These are phyloP conservation scores for Cremastobaeus sp. DNA, from an alignment of 2,888 invertebrate genomes.

Conservation along the genomic window DNA sequence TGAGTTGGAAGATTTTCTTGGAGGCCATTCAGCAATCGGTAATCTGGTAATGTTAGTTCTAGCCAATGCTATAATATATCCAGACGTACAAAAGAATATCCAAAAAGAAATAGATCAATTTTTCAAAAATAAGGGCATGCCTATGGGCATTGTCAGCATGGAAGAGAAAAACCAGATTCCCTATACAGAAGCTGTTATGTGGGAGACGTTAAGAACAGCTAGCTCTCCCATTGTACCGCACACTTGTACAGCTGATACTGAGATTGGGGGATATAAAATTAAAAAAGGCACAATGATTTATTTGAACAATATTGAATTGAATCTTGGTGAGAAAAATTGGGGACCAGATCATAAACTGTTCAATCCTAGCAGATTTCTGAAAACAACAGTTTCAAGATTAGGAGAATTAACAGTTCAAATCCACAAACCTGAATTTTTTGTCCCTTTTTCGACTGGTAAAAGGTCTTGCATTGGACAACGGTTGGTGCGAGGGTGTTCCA, in stretches of 20 bases:
- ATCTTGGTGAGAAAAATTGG: conserved; percentile 87
- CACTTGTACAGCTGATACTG: conserved; percentile 88
- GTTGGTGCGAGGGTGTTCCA: conserved; percentile 87
- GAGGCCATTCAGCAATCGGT: conserved; percentile 92
- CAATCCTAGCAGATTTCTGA: conserved; percentile 87
- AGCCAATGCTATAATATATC: conserved; percentile 84
- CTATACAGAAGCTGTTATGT: conserved; percentile 89
- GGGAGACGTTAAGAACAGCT: conserved; percentile 87
- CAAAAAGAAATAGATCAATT: conserved; percentile 84
- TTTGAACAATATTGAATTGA: conserved; percentile 90
- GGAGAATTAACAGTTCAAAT: conserved; percentile 63
- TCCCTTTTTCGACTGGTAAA: conserved; percentile 92
- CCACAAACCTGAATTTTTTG: conserved; percentile 84
- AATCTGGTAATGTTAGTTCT: conserved; percentile 89
- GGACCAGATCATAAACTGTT: conserved; percentile 83
- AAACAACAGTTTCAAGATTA: conserved; percentile 68
- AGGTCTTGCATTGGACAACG: conserved; percentile 92
- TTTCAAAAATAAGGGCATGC: conserved; percentile 65
- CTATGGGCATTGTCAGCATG: conserved; percentile 81
- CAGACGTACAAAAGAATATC: conserved; percentile 83
- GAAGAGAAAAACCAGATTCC: conserved; percentile 85
- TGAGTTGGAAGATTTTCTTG: conserved; percentile 91
- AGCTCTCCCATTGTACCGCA: conserved; percentile 95
- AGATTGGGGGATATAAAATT: conserved; percentile 85
- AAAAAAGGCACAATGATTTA: conserved; percentile 89